Base-by-base conservation (phyloP, 2,797 vertebrate species). In the Oreortyx pictus region DNA sequence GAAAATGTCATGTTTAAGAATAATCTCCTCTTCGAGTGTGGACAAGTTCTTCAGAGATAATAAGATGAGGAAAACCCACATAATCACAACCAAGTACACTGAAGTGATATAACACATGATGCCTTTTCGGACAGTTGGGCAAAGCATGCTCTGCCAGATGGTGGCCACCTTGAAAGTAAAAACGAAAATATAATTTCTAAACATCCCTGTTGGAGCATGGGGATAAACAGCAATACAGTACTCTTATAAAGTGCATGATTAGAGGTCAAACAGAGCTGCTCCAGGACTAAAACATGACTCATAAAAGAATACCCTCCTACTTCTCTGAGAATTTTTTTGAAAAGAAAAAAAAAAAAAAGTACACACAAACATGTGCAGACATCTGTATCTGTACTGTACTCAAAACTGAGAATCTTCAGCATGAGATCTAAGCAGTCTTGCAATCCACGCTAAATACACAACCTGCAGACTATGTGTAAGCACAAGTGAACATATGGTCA, bases 1-100 rank as follows among this genome's bases (percentile, higher is more conserved):
- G 68, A 93, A 86, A 94, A 70, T 0, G 14, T 77, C 72, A 62
- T 41, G n/a, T 75, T 94, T 90, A 95, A 92, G 95, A 96, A 94
- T 75, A 77, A 85, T 59, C n/a, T 35, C 54, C 50, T 82, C 33
- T 89, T 91, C 62, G 89, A 92, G 72, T 0, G 0, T 77, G 75
- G 75, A 87, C 84, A 92, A 47, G 31, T 70, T 93, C 82, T 87
- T 41, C 72, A 90, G 47, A 78, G 72, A 82, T 68, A 89, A 94
- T 31, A 79, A 92, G 84, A 89, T 50, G 22, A 90, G 59, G 79
- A 94, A 94, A 87, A 87, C n/a, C 43, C 90, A 92, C 70, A 65
- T 75, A 95, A 89, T 78, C 78, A 90, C 73, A 93, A 90, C 68
- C 62, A 85, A 59, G 70, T 72, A 85, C 49, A 90, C 77, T 78